A percentile compares a stretch with the other conserved stretches of the same genome.
Conservation (phyloP, 92 coral and sea anemone genomes). For the Umimayanthus kanabou region DNA sequence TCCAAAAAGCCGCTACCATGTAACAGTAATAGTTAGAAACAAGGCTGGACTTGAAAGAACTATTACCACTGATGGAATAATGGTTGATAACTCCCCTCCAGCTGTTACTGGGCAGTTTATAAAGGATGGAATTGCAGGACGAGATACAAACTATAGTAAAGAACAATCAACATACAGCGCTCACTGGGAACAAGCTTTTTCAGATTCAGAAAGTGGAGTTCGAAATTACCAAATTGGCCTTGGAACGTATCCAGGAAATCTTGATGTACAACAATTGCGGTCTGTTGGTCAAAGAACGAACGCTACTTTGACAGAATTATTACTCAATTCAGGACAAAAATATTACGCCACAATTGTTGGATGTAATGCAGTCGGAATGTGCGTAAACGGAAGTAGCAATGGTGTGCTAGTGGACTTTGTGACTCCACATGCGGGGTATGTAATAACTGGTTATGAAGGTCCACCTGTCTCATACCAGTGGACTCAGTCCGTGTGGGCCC, state of each 20-base stretch:
- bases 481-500: constrained; percentile 80
- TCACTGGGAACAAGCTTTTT: constrained; percentile 89
- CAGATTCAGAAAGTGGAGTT: constrained; percentile 82
- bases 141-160: constrained; percentile 66
- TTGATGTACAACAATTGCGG: constrained; percentile 52
- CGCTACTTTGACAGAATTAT: constrained; percentile 51
- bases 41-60: constrained; percentile 68
- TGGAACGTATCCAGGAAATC: constrained; percentile 70
- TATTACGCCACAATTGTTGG: constrained; percentile 75
- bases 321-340: constrained; percentile 64
- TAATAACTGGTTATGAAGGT: constrained; percentile 67
- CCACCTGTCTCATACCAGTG: constrained; percentile 76
- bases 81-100: constrained; percentile 75
- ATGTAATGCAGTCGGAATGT: constrained; percentile 80
- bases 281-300: constrained; percentile 59
- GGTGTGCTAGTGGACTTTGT: constrained; percentile 79
- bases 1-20: constrained; percentile 65
- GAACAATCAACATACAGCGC: constrained; percentile 58
- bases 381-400: constrained; percentile 80
- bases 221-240: constrained; percentile 68
- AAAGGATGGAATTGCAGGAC: constrained; percentile 71
- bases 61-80: constrained; percentile 76
- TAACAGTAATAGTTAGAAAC: constrained; percentile 65
- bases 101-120: constrained; percentile 65
- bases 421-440: constrained; percentile 77